A percentile compares a stretch with the other conserved stretches of the same genome.
These are phyloP conservation scores for Poeciliopsis prolifica DNA, from an alignment of 2,113 vertebrate species.

Conservation along the genomic window DNA sequence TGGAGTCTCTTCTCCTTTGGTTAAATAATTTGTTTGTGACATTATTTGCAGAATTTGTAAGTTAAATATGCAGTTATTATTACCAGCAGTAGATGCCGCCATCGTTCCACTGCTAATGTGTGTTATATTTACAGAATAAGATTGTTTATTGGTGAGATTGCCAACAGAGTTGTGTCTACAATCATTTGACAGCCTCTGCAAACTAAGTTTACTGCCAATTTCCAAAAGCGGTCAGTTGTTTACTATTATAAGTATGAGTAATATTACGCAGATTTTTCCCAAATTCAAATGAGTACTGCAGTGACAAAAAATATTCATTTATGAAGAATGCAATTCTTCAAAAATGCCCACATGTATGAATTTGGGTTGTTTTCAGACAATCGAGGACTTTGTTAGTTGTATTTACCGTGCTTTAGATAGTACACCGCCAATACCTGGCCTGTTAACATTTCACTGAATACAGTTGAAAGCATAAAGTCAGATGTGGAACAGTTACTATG, in stretches of 20 bases:
- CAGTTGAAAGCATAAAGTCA: no score
- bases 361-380: not conserved
- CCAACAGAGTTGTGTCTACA: not conserved
- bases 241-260: not conserved
- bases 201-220: not conserved
- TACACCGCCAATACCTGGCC: not conserved
- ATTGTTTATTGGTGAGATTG: not conserved
- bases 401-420: not conserved
- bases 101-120: not conserved
- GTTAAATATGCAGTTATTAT: not conserved
- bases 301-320: not conserved
- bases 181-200: not conserved
- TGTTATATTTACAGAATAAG: not conserved
- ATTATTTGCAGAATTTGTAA: not conserved
- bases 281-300: not conserved
- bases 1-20: not conserved
- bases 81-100: conserved; percentile 56
- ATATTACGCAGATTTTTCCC: not conserved
- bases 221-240: not conserved
- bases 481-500: not conserved
- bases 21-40: not conserved
- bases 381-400: not conserved
- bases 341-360: not conserved
- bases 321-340: not conserved
- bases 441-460: not conserved